phyloP scores from a whole-genome alignment of 2,113 vertebrate genomes.

The Callopanchax toddi region DNA sequence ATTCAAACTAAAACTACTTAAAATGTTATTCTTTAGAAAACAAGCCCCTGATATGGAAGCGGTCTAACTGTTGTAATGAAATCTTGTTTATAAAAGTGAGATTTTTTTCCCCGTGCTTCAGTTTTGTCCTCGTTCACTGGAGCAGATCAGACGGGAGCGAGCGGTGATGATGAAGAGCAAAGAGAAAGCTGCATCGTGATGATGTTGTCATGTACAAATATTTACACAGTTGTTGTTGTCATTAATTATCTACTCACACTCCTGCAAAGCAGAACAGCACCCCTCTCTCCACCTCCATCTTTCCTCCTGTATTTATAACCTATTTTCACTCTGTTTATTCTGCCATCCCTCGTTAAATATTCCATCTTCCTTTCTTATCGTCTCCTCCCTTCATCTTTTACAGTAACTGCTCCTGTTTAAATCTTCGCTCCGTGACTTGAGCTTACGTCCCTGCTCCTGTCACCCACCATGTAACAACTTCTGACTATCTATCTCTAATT shows the following conservation, averaged over 20 bases:
- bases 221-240: conserved; percentile 55
- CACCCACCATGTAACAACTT: conserved; percentile 3
- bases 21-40: too few species aligned
- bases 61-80: too few species aligned
- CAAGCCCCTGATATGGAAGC: too few species aligned
- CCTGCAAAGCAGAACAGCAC: conserved; percentile 3
- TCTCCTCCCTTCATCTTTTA: not conserved
- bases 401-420: conserved; percentile 12
- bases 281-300: not conserved
- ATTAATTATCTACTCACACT: conserved; percentile 38
- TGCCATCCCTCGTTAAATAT: conserved; percentile 3
- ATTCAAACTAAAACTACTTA: too few species aligned
- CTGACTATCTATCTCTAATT: conserved; percentile 25
- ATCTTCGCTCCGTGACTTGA: not conserved
- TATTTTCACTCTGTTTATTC: not conserved
- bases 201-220: conserved; percentile 47
- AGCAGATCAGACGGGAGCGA: not conserved
- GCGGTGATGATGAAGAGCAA: conserved; percentile 15
- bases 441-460: not conserved
- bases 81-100: not conserved
- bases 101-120: not conserved
- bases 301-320: conserved; percentile 3
- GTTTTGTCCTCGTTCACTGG: not conserved
- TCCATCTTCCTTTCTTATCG: not conserved
- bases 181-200: conserved; percentile 23